Percentiles rank a stretch among this genome's conserved stretches.
Evolutionary conservation across 2,797 vertebrate species (phyloP).

Genomic region (Delichon dasypus): DNA sequence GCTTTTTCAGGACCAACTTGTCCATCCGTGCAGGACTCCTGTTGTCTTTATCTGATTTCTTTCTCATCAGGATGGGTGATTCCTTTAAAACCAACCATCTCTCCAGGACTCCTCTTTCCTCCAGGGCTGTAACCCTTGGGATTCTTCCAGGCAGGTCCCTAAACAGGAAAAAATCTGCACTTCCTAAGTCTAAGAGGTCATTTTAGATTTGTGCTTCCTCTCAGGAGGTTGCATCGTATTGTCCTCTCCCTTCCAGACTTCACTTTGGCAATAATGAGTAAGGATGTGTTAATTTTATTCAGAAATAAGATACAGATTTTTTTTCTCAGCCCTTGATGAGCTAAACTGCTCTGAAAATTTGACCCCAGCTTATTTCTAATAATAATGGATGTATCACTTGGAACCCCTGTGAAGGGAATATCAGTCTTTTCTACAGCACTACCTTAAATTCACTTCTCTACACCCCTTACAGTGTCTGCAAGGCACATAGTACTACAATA

Average conservation of each 20-base stretch:
- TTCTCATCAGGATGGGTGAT: neutral
- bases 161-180: neutral
- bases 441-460: neutral
- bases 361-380: neutral
- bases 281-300: neutral
- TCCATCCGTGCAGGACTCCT: neutral
- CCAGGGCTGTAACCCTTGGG: neutral
- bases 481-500: neutral
- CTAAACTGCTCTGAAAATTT: neutral
- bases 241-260: neutral
- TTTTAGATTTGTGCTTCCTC: neutral
- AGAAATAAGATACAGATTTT: neutral
- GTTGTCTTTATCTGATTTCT: neutral
- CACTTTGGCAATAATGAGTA: neutral
- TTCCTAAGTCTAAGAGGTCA: neutral
- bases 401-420: neutral
- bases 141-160: neutral
- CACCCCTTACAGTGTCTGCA: neutral
- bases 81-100: neutral
- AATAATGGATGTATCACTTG: neutral
- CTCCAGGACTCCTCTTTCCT: neutral
- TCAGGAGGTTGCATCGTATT: neutral
- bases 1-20: neutral
- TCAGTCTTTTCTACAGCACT: neutral
- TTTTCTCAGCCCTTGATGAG: neutral